phyloP scores from a whole-genome alignment of 2,888 invertebrate genomes.

The Xanthorhoe designata region DNA sequence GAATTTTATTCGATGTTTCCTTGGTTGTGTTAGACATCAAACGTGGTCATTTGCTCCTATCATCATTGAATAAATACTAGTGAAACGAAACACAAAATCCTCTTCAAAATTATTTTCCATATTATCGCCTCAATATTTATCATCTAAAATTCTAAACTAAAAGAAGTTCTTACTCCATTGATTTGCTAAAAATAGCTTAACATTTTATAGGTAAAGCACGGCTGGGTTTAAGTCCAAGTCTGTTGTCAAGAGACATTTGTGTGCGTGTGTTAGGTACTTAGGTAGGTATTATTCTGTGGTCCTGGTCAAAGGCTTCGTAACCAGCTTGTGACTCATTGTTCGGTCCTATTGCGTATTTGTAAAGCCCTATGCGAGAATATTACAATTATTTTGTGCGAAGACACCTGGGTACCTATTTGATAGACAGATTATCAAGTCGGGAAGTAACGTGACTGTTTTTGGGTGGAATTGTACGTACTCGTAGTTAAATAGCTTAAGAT shows the following conservation, averaged over 20 bases:
- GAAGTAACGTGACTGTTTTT: too few species aligned
- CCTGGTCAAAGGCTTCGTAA: constrained; percentile 39
- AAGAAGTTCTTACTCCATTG: too few species aligned
- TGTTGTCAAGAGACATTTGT: constrained; percentile 40
- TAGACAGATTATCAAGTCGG: too few species aligned
- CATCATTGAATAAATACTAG: neutral
- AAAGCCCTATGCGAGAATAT: constrained; percentile 34
- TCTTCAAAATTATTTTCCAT: neutral
- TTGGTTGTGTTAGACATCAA: too few species aligned
- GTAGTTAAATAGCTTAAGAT: too few species aligned
- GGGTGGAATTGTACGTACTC: too few species aligned
- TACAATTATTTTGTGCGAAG: neutral
- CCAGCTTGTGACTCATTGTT: constrained; percentile 45
- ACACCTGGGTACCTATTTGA: too few species aligned
- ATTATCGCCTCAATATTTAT: neutral
- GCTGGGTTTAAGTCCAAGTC: constrained; percentile 13
- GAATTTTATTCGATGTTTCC: too few species aligned
- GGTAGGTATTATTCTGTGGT: constrained; percentile 20
- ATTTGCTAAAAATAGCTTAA: constrained; percentile 1
- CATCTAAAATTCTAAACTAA: too few species aligned
- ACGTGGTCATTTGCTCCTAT: too few species aligned
- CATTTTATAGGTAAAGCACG: constrained; percentile 4
- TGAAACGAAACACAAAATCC: neutral
- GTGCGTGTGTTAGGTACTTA: constrained; percentile 24
- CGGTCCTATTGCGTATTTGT: constrained; percentile 44